Conservation (phyloP, 2,888 invertebrate species). For the Hirtodrosophila duncani region DNA sequence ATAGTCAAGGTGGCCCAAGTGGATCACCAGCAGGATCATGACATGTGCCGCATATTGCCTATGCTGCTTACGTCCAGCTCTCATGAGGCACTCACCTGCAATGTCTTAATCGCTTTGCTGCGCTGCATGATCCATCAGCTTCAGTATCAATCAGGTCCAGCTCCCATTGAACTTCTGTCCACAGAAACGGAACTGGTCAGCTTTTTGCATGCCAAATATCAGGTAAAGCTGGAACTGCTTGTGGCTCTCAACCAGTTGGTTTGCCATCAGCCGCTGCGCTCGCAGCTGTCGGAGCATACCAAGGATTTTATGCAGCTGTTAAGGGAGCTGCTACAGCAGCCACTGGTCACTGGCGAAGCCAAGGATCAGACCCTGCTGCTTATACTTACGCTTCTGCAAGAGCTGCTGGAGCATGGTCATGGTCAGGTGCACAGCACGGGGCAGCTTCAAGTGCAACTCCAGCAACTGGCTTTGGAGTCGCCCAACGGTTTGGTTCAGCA, state of each 20-base stretch:
- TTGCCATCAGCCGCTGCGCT: constrained; percentile 68
- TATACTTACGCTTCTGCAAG: constrained; percentile 66
- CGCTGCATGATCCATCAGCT: constrained; percentile 44
- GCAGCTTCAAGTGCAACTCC: constrained; percentile 34
- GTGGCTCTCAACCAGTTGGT: constrained; percentile 72
- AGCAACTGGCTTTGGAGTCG: constrained; percentile 28
- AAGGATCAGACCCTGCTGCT: constrained; percentile 56
- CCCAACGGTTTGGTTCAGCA: constrained; percentile 48
- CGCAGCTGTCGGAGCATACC: constrained; percentile 69
- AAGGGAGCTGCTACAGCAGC: constrained; percentile 47
- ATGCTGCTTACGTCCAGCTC: constrained; percentile 57
- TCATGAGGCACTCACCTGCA: constrained; percentile 69
- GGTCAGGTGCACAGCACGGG: constrained; percentile 23
- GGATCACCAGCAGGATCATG: constrained; percentile 34
- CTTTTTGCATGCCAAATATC: constrained; percentile 64
- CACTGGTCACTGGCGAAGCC: constrained; percentile 10
- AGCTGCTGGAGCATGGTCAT: constrained; percentile 60
- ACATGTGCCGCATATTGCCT: constrained; percentile 46
- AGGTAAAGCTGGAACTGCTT: constrained; percentile 66
- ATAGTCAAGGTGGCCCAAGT: constrained; percentile 51
- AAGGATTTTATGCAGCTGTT: constrained; percentile 66
- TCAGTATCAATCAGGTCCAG: background rate
- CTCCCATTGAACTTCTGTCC: constrained; percentile 56
- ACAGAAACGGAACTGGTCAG: constrained; percentile 65
- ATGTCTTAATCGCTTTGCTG: constrained; percentile 70